Conservation (phyloP, 2,888 invertebrate species). For the Mamestra brassicae region DNA sequence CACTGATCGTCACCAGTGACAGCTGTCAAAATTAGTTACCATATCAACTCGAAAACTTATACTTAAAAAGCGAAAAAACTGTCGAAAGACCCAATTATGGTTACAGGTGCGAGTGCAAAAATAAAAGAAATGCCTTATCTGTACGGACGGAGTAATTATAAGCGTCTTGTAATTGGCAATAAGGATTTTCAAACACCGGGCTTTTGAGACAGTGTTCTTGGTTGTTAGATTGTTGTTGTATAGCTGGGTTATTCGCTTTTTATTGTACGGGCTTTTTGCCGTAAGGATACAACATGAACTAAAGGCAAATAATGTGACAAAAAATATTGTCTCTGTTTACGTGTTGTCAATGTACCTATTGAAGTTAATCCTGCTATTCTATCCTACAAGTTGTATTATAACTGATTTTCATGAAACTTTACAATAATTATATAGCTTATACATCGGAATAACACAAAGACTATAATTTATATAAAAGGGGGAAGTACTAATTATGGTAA, state of each 20-base stretch:
- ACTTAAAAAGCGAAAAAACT: slow-evolving; percentile 41
- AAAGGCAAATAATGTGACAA: no score
- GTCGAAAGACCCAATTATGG: slow-evolving; percentile 61
- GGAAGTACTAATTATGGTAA: no score
- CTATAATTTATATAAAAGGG: no score
- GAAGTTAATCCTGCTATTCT: no score
- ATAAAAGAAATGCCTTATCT: slow-evolving; percentile 51
- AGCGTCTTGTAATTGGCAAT: slow-evolving; percentile 55
- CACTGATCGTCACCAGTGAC: slow-evolving; percentile 20
- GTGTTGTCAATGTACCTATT: no score
- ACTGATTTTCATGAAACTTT: no score
- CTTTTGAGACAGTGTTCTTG: slow-evolving; percentile 15
- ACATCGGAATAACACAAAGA: no score
- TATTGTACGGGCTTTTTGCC: not conserved
- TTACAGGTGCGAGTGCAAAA: slow-evolving; percentile 59
- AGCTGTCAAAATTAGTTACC: slow-evolving; percentile 52
- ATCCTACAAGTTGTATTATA: no score
- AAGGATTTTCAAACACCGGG: slow-evolving; percentile 66
- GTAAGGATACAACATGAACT: no score
- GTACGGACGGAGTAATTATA: slow-evolving; percentile 53
- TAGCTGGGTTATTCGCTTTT: not conserved
- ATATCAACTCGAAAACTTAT: slow-evolving; percentile 42
- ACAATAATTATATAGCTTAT: no score
- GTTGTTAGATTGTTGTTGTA: not conserved
- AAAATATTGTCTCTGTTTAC: no score